Percentiles rank a stretch among this genome's conserved stretches.
Conservation (phyloP, 2,113 vertebrate genomes). For the Peromyscus californicus region DNA sequence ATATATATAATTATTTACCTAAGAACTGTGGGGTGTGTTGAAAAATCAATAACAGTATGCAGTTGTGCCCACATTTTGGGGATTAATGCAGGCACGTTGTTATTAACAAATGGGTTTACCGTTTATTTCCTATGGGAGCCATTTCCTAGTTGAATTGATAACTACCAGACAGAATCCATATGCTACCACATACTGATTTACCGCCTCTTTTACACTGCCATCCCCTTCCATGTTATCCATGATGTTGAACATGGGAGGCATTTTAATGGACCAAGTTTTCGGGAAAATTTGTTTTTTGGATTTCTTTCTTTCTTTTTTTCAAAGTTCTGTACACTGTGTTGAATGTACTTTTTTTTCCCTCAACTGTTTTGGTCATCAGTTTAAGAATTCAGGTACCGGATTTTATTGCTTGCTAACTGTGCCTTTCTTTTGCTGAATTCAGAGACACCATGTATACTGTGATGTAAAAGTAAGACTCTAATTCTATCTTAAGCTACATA, state of each 20-base stretch:
- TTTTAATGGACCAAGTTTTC: slow-evolving; percentile 87
- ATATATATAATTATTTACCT: slow-evolving; percentile 74
- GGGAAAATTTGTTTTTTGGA: slow-evolving; percentile 75
- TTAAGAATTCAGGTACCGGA: slow-evolving; percentile 88
- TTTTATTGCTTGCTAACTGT: slow-evolving; percentile 89
- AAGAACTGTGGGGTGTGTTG: slow-evolving; percentile 68
- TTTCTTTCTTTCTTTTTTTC: slow-evolving; percentile 42
- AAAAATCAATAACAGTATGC: slow-evolving; percentile 78
- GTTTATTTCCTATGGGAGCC: slow-evolving; percentile 78
- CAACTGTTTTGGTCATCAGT: slow-evolving; percentile 71
- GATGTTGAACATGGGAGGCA: slow-evolving; percentile 73
- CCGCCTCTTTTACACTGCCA: slow-evolving; percentile 78
- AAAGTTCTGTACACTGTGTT: slow-evolving; percentile 76
- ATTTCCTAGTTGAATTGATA: slow-evolving; percentile 79
- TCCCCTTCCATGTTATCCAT: slow-evolving; percentile 69
- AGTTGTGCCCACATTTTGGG: slow-evolving; percentile 76
- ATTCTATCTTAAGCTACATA: slow-evolving; percentile 80
- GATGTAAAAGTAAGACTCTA: slow-evolving; percentile 83
- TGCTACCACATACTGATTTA: slow-evolving; percentile 71
- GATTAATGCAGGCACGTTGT: slow-evolving; percentile 77
- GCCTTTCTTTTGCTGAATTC: slow-evolving; percentile 90
- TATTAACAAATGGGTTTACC: slow-evolving; percentile 80
- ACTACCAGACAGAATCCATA: slow-evolving; percentile 72
- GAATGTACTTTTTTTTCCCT: slow-evolving; percentile 78
- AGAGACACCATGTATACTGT: slow-evolving; percentile 89